phyloP scores from a whole-genome alignment of 2,113 vertebrate genomes.

The Leucopsar rothschildi region DNA sequence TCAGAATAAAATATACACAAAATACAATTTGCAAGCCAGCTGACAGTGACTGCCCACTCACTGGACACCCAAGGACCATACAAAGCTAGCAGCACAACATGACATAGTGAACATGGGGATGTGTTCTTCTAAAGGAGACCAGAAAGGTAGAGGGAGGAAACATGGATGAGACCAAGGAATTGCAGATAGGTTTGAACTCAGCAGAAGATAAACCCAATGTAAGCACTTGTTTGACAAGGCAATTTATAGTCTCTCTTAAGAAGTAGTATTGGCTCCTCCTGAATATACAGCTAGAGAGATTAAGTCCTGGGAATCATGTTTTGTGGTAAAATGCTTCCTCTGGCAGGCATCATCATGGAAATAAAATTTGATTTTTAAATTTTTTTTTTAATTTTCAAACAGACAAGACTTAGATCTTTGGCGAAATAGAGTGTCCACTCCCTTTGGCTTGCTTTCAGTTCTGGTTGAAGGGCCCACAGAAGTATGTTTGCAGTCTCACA shows the following conservation, averaged over 20 bases:
- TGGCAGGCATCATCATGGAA: constrained; percentile 45
- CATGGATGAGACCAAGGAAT: background rate
- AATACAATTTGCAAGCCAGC: constrained; percentile 75
- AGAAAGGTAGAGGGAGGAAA: background rate
- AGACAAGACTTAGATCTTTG: constrained; percentile 70
- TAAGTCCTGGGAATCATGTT: constrained; percentile 11
- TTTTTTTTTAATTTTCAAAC: background rate
- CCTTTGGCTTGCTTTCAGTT: constrained; percentile 40
- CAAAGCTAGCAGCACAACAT: constrained; percentile 51
- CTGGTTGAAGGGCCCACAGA: background rate
- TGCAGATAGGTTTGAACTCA: background rate
- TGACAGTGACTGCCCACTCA: constrained; percentile 65
- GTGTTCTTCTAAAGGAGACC: constrained; percentile 29
- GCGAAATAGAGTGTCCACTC: constrained; percentile 46
- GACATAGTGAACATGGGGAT: background rate
- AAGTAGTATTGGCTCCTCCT: constrained; percentile 51
- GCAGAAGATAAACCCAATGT: constrained; percentile 17
- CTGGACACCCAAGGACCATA: constrained; percentile 64
- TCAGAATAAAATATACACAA: constrained; percentile 80
- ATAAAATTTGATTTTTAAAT: background rate
- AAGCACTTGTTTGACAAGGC: constrained; percentile 10
- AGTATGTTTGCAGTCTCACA: background rate
- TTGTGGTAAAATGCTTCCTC: constrained; percentile 28
- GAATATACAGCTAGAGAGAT: constrained; percentile 34
- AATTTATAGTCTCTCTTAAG: constrained; percentile 32